Base-by-base conservation (phyloP, 2,113 vertebrate genomes). In the Coracopsis vasa region DNA sequence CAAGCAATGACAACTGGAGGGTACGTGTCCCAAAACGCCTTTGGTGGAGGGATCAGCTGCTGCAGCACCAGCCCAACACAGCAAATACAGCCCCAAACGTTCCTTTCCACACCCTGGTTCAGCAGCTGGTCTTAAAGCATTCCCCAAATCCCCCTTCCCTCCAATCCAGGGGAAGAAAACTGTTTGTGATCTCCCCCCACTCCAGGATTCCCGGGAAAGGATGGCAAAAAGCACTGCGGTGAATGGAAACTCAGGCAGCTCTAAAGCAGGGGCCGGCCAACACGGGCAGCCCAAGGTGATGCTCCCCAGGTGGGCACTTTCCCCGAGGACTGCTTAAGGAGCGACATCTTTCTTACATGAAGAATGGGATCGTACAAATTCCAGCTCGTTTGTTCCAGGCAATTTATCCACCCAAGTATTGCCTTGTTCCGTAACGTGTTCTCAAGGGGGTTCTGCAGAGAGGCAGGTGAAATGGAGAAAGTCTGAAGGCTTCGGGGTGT, bases 331-430 rank as follows among this genome's bases (percentile, higher is more conserved):
- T 71, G 71, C 88, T 71, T 74, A 66, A 65, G 79, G 92, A 94
- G 48, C 45, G 58, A 92, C 74, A 71, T 60, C 86, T 90, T 67
- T 86, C 80, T 75, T 67, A 86, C 69, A 56, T 44, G 92, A 92
- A 87, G 82, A 86, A 95, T 81, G 80, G 86, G 61, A 88, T 82
- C 6, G 5, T 84, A 84, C 21, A 3, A 89, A 96, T 87, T 92
- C 94, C 91, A 75, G 78, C 91, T 93, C 56, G 11, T 97, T 96
- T 94, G 94, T 96, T 96, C 86, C 94, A 94, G 88, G 91, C 96
- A 86, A 91, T 97, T 96, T 95, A 93, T 92, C 92, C 88, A 94
- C 83, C 88, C 94, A 86, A 86, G 89, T 91, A 94, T 75, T 82
- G 89, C 96, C 92, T 81, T 73, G 92, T 71, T 92, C 67, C 1